Evolutionary conservation across 1,140 invertebrate genomes (phyloP).

Genomic region (Pseudomyrmex dendroicus): DNA sequence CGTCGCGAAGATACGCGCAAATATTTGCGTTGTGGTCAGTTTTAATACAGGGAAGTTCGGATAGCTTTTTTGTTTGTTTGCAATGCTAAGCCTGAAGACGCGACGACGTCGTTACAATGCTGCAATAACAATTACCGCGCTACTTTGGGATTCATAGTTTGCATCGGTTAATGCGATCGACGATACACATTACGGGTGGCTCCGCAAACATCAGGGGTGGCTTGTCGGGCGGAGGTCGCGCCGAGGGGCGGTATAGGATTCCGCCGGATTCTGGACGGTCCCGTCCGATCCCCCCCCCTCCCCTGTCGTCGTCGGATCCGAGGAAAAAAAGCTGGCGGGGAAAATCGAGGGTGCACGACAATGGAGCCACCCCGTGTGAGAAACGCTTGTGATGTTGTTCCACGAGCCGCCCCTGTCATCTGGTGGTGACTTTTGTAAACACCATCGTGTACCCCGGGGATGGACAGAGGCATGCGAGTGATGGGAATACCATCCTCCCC

Average conservation of each 20-base stretch:
- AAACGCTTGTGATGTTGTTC: conserved; percentile 72
- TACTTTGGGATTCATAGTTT: conserved; percentile 75
- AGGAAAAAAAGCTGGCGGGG: conserved; percentile 61
- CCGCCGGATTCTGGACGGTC: conserved; percentile 43
- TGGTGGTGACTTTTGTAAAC: conserved; percentile 85
- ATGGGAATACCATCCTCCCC: conserved; percentile 41
- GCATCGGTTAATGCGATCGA: conserved; percentile 78
- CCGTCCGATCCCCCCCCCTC: conserved; percentile 20
- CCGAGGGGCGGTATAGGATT: conserved; percentile 26
- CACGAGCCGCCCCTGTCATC: conserved; percentile 79
- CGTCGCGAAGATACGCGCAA: not conserved
- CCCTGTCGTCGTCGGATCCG: not conserved
- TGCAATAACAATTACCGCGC: conserved; percentile 65
- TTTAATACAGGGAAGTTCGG: not conserved
- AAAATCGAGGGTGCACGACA: conserved; percentile 73
- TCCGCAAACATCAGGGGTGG: conserved; percentile 78
- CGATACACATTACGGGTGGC: conserved; percentile 81
- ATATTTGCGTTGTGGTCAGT: not conserved
- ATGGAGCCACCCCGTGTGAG: conserved; percentile 82
- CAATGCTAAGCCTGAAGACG: conserved; percentile 18
- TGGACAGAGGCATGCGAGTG: conserved; percentile 58
- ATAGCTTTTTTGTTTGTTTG: conserved; percentile 34
- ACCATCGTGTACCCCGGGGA: conserved; percentile 67
- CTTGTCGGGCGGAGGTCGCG: conserved; percentile 25
- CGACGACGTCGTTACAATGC: conserved; percentile 48